A percentile compares a stretch with the other conserved stretches of the same genome.
Evolutionary conservation across 2,888 invertebrate species (phyloP).

Genomic region (Epiblema foenella): DNA sequence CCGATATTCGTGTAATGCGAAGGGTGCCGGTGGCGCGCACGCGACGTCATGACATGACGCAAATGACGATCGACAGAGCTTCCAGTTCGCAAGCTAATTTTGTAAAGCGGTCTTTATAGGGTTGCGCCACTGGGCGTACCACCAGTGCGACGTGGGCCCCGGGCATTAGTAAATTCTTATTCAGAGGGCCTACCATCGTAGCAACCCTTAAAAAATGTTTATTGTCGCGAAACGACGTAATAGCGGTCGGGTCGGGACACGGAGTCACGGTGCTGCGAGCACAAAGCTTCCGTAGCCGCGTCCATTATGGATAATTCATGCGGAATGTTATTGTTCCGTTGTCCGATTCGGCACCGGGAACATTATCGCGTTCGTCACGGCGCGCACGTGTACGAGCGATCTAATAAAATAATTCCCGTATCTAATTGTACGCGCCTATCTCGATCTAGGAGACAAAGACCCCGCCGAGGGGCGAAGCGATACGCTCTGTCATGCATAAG

Average conservation of each 20-base stretch:
- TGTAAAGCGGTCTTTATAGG: slow-evolving; percentile 25
- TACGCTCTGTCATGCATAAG: slow-evolving; percentile 81
- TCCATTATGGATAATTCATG: slow-evolving; percentile 80
- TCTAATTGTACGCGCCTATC: slow-evolving; percentile 84
- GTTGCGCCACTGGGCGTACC: slow-evolving; percentile 4
- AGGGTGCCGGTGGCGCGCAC: slow-evolving; percentile 61
- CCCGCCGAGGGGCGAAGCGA: slow-evolving; percentile 70
- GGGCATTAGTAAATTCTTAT: slow-evolving; percentile 19
- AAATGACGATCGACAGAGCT: slow-evolving; percentile 26
- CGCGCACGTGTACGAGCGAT: slow-evolving; percentile 82
- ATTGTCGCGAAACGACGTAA: slow-evolving; percentile 57
- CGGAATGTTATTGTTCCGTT: slow-evolving; percentile 81
- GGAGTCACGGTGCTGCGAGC: slow-evolving; percentile 68
- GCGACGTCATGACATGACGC: slow-evolving; percentile 67
- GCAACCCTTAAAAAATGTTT: slow-evolving; percentile 46
- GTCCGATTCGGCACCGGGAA: slow-evolving; percentile 67
- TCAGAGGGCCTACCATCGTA: slow-evolving; percentile 28
- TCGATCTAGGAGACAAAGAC: slow-evolving; percentile 82
- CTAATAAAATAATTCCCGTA: slow-evolving; percentile 85
- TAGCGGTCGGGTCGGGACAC: slow-evolving; percentile 68
- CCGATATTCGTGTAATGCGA: slow-evolving; percentile 67
- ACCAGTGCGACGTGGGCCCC: slow-evolving; percentile 14
- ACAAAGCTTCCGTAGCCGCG: slow-evolving; percentile 74
- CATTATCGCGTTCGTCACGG: slow-evolving; percentile 83
- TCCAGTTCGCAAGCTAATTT: slow-evolving; percentile 18